Conservation (phyloP, 2,888 invertebrate species). For the Cyclophora punctaria region DNA sequence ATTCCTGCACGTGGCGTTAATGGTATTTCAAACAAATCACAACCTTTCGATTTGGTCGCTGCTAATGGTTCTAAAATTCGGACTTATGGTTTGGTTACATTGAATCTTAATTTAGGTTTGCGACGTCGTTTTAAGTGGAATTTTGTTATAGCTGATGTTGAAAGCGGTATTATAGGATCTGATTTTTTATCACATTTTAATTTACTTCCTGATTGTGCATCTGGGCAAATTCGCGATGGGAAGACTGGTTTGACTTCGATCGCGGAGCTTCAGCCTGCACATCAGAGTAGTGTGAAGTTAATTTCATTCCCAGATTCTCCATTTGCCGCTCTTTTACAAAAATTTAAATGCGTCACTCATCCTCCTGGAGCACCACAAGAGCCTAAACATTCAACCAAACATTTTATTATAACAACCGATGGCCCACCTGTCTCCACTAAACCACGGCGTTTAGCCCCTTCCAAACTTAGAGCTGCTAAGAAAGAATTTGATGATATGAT, state of each 20-base stretch:
- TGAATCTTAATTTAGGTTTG: slow-evolving; percentile 12
- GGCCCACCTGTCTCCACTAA: slow-evolving; percentile 9
- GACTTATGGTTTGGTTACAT: slow-evolving; percentile 8
- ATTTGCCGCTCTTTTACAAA: background rate
- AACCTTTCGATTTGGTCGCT: slow-evolving; percentile 3
- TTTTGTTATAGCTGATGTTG: slow-evolving; percentile 19
- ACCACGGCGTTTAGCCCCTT: slow-evolving; percentile 11
- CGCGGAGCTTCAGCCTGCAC: background rate
- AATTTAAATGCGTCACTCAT: slow-evolving; percentile 2
- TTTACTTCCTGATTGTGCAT: slow-evolving; percentile 7
- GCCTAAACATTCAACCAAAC: slow-evolving; percentile 7
- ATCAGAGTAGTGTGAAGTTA: background rate
- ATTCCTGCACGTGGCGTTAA: background rate
- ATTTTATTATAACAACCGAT: slow-evolving; percentile 8
- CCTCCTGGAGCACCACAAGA: background rate
- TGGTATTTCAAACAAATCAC: slow-evolving; percentile 1
- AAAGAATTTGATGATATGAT: slow-evolving; percentile 13
- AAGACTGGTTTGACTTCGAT: slow-evolving; percentile 2
- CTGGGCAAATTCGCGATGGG: slow-evolving; percentile 7
- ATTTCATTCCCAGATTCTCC: background rate
- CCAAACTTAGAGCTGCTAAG: slow-evolving; percentile 4
- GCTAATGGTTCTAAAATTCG: slow-evolving; percentile 14
- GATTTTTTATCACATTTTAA: slow-evolving; percentile 7
- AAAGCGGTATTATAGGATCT: slow-evolving; percentile 9
- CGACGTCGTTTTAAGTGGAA: slow-evolving; percentile 16